Evolutionary conservation across 2,797 vertebrate genomes (phyloP).

Genomic region (Leuciscus waleckii): DNA sequence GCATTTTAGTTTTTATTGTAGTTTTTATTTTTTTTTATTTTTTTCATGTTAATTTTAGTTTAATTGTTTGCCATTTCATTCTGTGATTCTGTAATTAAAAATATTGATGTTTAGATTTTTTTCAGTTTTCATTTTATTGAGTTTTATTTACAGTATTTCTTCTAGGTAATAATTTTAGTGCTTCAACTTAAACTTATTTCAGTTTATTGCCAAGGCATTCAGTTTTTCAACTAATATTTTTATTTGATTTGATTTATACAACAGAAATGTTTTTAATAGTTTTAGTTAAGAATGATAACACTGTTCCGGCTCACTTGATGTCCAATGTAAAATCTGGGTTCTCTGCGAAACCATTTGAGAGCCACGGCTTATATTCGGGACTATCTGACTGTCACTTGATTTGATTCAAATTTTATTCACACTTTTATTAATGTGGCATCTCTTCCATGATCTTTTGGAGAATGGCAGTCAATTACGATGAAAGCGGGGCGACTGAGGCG

Average conservation of each 20-base stretch:
- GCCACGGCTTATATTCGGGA: background rate
- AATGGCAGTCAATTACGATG: slow-evolving; percentile 5
- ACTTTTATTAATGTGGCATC: slow-evolving; percentile 11
- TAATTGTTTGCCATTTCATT: background rate
- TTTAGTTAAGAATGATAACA: background rate
- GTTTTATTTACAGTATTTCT: background rate
- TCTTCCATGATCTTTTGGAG: slow-evolving; percentile 18
- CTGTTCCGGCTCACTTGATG: background rate
- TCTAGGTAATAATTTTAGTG: background rate
- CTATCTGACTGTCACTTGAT: background rate
- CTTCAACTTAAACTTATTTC: background rate
- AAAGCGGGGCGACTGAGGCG: background rate
- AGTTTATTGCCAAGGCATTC: background rate
- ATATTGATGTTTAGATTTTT: background rate
- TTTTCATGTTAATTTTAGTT: background rate
- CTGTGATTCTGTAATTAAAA: too few species aligned
- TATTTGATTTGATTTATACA: background rate
- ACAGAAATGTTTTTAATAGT: background rate
- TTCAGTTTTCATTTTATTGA: background rate
- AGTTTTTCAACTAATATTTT: background rate
- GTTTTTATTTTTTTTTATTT: too few species aligned
- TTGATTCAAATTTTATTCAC: background rate
- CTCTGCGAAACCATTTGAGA: background rate
- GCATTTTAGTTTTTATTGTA: background rate
- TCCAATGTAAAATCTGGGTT: background rate